These are phyloP conservation scores for Carabus problematicus DNA, from an alignment of 2,888 invertebrate genomes.

Conservation along the genomic window DNA sequence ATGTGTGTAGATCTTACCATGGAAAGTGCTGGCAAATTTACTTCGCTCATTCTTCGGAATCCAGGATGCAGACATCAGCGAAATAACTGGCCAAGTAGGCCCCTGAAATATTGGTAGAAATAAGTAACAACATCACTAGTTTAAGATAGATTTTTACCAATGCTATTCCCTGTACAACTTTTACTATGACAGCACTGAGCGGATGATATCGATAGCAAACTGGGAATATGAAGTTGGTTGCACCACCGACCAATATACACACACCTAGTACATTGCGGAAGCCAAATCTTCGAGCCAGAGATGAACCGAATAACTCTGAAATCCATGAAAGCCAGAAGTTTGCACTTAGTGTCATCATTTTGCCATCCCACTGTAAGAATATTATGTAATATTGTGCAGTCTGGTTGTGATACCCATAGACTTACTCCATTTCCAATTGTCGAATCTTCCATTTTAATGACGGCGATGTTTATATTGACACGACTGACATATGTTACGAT, in stretches of 20 bases:
- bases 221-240: slow-evolving; percentile 58
- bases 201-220: slow-evolving; percentile 53
- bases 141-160: too few relatives aligned
- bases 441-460: slow-evolving; percentile 50
- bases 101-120: too few relatives aligned
- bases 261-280: slow-evolving; percentile 58
- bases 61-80: too few relatives aligned
- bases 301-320: slow-evolving; percentile 59
- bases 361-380: slow-evolving; percentile 23
- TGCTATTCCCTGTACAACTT: slow-evolving; percentile 58
- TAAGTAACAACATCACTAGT: too few relatives aligned
- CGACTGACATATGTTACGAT: too few relatives aligned
- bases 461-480: slow-evolving; percentile 51
- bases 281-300: slow-evolving; percentile 56
- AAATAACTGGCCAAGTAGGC: too few relatives aligned
- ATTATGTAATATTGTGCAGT: neutral
- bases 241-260: too few relatives aligned
- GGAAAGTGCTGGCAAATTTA: too few relatives aligned
- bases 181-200: slow-evolving; percentile 52
- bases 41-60: too few relatives aligned
- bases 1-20: too few relatives aligned
- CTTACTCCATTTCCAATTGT: slow-evolving; percentile 26
- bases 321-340: slow-evolving; percentile 60
- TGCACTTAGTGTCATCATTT: slow-evolving; percentile 54
- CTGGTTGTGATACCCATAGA: neutral